phyloP scores from a whole-genome alignment of 2,113 vertebrate species.

The Planiliza haematocheilus region DNA sequence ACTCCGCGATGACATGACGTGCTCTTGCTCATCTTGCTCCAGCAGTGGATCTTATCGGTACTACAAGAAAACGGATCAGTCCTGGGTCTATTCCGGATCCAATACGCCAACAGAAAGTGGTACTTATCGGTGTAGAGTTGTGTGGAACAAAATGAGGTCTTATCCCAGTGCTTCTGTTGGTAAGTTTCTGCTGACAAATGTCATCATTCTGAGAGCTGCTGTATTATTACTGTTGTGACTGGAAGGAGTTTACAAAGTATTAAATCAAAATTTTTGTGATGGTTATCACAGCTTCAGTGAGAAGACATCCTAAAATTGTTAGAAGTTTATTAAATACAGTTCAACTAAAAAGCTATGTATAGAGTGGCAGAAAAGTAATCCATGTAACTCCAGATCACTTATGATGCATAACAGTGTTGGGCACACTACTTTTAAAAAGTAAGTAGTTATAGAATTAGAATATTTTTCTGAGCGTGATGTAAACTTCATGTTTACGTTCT shows the following conservation, averaged over 20 bases:
- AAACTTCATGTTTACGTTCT: too few species aligned
- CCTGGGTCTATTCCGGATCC: fast-evolving
- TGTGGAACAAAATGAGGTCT: background rate
- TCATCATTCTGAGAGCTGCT: too few species aligned
- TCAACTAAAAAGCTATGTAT: too few species aligned
- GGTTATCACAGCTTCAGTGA: background rate
- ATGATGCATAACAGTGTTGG: too few species aligned
- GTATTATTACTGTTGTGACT: too few species aligned
- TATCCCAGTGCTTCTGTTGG: background rate
- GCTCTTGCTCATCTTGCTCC: constrained; percentile 12
- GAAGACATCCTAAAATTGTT: too few species aligned
- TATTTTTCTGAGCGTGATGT: too few species aligned
- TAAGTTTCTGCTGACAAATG: background rate
- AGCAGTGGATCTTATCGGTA: fast-evolving
- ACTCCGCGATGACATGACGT: background rate
- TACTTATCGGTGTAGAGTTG: constrained; percentile 37
- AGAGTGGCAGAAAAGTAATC: too few species aligned
- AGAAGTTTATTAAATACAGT: too few species aligned
- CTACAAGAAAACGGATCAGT: background rate
- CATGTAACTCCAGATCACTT: too few species aligned
- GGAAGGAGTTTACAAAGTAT: background rate
- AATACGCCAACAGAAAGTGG: background rate
- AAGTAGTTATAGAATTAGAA: too few species aligned
- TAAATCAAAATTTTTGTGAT: background rate
- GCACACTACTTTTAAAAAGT: too few species aligned